phyloP scores from a whole-genome alignment of 2,113 vertebrate genomes.

The Erpornis zantholeuca region DNA sequence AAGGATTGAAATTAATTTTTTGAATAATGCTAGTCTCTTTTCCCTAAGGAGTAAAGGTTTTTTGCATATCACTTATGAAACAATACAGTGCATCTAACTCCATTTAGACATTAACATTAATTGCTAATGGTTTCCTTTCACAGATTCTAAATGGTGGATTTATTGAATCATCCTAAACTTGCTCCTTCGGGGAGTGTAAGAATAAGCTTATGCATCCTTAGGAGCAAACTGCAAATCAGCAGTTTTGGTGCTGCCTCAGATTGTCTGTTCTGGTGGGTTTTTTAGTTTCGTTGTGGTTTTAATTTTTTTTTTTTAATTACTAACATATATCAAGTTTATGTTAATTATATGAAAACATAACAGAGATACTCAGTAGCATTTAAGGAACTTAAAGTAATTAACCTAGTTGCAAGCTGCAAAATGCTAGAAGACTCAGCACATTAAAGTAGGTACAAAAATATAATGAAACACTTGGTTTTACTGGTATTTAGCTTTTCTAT shows the following conservation, averaged over 20 bases:
- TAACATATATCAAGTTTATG: slow-evolving; percentile 70
- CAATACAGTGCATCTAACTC: background rate
- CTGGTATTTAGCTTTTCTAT: background rate
- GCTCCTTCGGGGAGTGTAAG: background rate
- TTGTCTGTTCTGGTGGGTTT: background rate
- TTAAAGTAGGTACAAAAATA: slow-evolving; percentile 45
- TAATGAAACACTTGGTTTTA: slow-evolving; percentile 20
- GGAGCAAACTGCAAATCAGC: slow-evolving; percentile 62
- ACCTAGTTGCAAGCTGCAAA: slow-evolving; percentile 62
- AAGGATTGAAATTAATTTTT: slow-evolving; percentile 18
- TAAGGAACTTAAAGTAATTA: slow-evolving; percentile 69
- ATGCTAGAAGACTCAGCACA: slow-evolving; percentile 59
- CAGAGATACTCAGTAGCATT: slow-evolving; percentile 68
- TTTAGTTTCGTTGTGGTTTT: background rate
- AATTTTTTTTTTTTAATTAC: slow-evolving; percentile 45
- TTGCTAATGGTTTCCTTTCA: slow-evolving; percentile 57
- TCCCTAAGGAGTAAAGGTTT: background rate
- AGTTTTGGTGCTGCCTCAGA: slow-evolving; percentile 66
- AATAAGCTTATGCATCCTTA: slow-evolving; percentile 39
- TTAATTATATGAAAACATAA: slow-evolving; percentile 72
- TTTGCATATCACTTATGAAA: slow-evolving; percentile 15
- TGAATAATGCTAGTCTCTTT: background rate
- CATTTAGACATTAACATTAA: slow-evolving; percentile 54
- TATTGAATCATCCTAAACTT: slow-evolving; percentile 61
- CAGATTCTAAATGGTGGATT: slow-evolving; percentile 51